phyloP scores from a whole-genome alignment of 1,140 invertebrate genomes.

The Ooceraea biroi region DNA sequence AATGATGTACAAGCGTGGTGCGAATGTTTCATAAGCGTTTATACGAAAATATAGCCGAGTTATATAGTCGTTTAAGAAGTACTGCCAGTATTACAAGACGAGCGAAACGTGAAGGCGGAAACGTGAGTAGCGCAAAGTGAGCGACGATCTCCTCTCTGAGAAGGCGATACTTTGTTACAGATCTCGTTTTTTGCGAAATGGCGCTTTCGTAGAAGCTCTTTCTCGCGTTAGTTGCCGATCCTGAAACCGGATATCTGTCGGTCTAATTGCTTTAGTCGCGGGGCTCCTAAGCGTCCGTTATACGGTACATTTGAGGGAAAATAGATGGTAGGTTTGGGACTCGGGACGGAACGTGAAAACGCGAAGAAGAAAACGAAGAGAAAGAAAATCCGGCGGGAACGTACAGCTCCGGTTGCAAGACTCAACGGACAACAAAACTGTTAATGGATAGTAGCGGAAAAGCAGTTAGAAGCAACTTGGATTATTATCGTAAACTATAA shows the following conservation, averaged over 20 bases:
- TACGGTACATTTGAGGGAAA: slow-evolving; percentile 64
- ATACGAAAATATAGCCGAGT: slow-evolving; percentile 22
- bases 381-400: slow-evolving; percentile 45
- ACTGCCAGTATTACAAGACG: slow-evolving; percentile 5
- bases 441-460: slow-evolving; percentile 59
- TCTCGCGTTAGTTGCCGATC: slow-evolving; percentile 21
- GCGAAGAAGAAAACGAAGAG: slow-evolving; percentile 20
- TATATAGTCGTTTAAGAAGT: slow-evolving; percentile 48
- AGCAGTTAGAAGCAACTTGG: slow-evolving; percentile 27
- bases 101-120: slow-evolving; percentile 27
- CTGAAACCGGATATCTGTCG: slow-evolving; percentile 74
- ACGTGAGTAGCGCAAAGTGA: slow-evolving; percentile 21
- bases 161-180: slow-evolving; percentile 68
- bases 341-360: slow-evolving; percentile 30
- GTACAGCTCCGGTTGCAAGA: slow-evolving; percentile 6
- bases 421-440: slow-evolving; percentile 64
- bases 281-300: slow-evolving; percentile 51
- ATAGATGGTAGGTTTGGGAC: slow-evolving; percentile 64
- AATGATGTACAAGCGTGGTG: not conserved
- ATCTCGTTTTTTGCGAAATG: slow-evolving; percentile 67
- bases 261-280: slow-evolving; percentile 74
- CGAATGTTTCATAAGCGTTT: slow-evolving; percentile 41
- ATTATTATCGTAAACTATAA: slow-evolving; percentile 46
- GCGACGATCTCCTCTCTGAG: slow-evolving; percentile 50
- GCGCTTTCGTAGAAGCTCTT: slow-evolving; percentile 68